Base-by-base conservation (phyloP, 2,113 vertebrate species). In the Callionymus lyra region DNA sequence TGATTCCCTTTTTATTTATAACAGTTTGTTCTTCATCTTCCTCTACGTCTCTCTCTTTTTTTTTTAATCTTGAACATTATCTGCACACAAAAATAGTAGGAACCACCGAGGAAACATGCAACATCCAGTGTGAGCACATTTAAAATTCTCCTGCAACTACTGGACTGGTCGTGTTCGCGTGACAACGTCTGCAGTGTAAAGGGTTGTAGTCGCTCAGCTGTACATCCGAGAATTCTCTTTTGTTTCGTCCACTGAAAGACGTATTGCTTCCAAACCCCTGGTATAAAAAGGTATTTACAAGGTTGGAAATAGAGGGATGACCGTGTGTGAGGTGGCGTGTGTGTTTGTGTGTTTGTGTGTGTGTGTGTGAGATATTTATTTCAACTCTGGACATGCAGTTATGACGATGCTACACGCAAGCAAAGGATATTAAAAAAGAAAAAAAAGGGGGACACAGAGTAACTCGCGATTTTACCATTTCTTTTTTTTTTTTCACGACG, bases 71-170 rank as follows among this genome's bases (percentile, higher is more conserved):
- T 66, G 72, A 78, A 82, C 86, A 78, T 84, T 18, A 84, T 86
- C 79, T 73, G 72, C 75, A 89, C 86, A 84, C 74, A 86, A 87
- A 91, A 89, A 85, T 73, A 84, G 47, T 82, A 86, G 84, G 84
- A 88, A 90, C 87, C 85, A 90, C 87, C 88, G 88, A 80, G 81
- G 66, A 83, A 69, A 89, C 94, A 98, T 98, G 95, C 95, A 93
- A 97, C 88, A 88, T 87, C 87, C 88, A 91, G 70, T 69, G 87
- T 87, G 86, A 87, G 89, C 90, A 92, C 87, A 91, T 89, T 88
- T 86, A 80, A 81, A 10, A 84, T 84, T 89, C 74, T 89, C 80
- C 85, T 85, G 86, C 77, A 81, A 87, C 75, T 82, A 85, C 78
- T 77, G 13, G 65, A 74, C 77, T 70, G 73, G 65, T 71, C 76